phyloP scores from a whole-genome alignment of 1,140 invertebrate species.

The Pseudomyrmex cubaensis region DNA sequence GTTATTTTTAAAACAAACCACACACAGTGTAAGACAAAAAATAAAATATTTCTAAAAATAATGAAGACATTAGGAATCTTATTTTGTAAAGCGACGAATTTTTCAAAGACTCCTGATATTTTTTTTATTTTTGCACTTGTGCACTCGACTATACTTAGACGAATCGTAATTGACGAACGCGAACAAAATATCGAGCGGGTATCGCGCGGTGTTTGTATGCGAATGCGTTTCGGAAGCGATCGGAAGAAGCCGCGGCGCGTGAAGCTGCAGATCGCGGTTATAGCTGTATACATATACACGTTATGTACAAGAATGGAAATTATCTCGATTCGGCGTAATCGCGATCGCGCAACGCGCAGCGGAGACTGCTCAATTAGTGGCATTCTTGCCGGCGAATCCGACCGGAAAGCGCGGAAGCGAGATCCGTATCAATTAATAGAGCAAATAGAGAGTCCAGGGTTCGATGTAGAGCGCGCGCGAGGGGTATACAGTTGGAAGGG shows the following conservation, averaged over 20 bases:
- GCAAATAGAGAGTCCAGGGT: conserved; percentile 37
- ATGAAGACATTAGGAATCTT: too few species aligned
- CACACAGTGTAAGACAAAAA: too few species aligned
- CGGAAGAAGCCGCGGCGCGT: conserved; percentile 33
- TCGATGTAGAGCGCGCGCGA: neutral
- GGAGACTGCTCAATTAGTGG: conserved; percentile 58
- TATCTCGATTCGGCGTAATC: conserved; percentile 48
- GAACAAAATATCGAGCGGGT: neutral
- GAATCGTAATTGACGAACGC: neutral
- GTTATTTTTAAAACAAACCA: too few species aligned
- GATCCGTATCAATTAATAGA: conserved; percentile 60
- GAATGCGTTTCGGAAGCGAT: conserved; percentile 39
- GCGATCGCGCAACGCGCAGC: conserved; percentile 49
- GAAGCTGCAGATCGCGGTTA: conserved; percentile 49
- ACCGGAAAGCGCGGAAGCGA: conserved; percentile 58
- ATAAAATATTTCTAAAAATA: too few species aligned
- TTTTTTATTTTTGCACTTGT: too few species aligned
- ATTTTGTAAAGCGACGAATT: too few species aligned
- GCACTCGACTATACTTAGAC: neutral
- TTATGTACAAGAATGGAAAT: conserved; percentile 43
- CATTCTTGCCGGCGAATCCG: conserved; percentile 57
- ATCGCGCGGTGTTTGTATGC: conserved; percentile 24
- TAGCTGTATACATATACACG: too few species aligned
- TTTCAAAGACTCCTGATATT: too few species aligned
- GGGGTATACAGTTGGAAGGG: neutral